Evolutionary conservation across 2,888 invertebrate genomes (phyloP).

Genomic region (Galerucella calmariensis): DNA sequence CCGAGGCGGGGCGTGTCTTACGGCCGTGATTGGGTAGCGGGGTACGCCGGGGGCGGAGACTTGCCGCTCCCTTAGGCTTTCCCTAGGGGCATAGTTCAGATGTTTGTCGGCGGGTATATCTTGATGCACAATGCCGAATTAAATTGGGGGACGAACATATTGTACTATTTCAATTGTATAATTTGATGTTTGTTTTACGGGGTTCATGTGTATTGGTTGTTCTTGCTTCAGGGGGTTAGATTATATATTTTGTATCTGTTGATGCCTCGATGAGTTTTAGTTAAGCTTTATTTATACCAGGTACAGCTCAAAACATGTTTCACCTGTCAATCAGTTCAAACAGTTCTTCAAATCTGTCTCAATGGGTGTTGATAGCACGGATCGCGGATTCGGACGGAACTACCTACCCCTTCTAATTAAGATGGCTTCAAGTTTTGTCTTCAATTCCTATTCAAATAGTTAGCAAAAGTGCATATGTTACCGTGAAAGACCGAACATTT

Average conservation of each 20-base stretch:
- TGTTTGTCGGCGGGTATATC: constrained; percentile 26
- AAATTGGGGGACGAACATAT: constrained; percentile 29
- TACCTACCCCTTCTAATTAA: too few species aligned
- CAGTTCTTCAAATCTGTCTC: too few species aligned
- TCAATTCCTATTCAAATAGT: too few species aligned
- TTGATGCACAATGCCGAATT: constrained; percentile 24
- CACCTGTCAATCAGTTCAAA: too few species aligned
- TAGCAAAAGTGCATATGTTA: too few species aligned
- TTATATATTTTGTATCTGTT: constrained; percentile 3
- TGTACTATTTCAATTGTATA: constrained; percentile 38
- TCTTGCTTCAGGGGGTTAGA: constrained; percentile 8
- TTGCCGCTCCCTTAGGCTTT: constrained; percentile 57
- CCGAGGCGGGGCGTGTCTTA: constrained; percentile 62
- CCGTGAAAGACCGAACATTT: too few species aligned
- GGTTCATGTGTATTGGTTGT: constrained; percentile 15
- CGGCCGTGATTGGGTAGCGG: constrained; percentile 60
- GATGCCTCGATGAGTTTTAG: not conserved
- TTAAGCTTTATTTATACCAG: not conserved
- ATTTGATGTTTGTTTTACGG: constrained; percentile 36
- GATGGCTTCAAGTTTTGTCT: too few species aligned
- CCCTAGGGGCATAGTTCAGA: constrained; percentile 59
- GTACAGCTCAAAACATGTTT: not conserved
- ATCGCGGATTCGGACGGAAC: too few species aligned
- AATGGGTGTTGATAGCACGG: too few species aligned
- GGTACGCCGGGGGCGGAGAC: constrained; percentile 58